Conservation (phyloP, 1,140 invertebrate genomes). For the Polypedilum pembai region DNA sequence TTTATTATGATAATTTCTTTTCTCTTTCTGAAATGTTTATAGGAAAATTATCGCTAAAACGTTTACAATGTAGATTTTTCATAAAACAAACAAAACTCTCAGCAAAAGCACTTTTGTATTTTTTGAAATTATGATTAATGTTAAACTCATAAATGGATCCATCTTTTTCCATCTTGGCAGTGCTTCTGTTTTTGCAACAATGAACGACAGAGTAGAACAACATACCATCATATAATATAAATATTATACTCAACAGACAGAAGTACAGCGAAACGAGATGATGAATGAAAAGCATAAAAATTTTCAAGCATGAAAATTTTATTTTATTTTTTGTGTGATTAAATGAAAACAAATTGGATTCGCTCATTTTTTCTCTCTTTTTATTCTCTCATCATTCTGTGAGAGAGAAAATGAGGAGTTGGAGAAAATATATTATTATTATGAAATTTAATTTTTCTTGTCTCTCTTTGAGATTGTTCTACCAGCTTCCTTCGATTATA, state of each 20-base stretch:
- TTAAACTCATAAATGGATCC: background rate
- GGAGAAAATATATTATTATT: background rate
- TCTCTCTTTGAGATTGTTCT: too few species aligned
- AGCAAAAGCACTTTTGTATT: too few species aligned
- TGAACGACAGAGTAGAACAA: background rate
- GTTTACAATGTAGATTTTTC: too few species aligned
- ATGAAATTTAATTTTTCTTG: background rate
- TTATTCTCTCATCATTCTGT: too few species aligned
- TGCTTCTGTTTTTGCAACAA: background rate
- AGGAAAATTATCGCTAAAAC: too few species aligned
- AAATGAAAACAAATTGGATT: slow-evolving; percentile 28
- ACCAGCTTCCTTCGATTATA: too few species aligned
- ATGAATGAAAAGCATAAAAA: slow-evolving; percentile 22
- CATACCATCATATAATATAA: background rate
- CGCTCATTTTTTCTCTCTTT: background rate
- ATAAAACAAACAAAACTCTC: too few species aligned
- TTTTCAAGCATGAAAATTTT: background rate
- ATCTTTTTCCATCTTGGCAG: background rate
- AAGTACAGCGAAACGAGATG: background rate
- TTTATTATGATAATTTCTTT: too few species aligned
- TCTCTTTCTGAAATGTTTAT: too few species aligned
- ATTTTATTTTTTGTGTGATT: slow-evolving; percentile 19
- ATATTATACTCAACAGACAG: background rate
- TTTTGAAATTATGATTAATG: slow-evolving; percentile 10
- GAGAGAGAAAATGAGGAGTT: background rate